Conservation (phyloP, 1,140 invertebrate genomes). For the Drosophila biarmipes region DNA sequence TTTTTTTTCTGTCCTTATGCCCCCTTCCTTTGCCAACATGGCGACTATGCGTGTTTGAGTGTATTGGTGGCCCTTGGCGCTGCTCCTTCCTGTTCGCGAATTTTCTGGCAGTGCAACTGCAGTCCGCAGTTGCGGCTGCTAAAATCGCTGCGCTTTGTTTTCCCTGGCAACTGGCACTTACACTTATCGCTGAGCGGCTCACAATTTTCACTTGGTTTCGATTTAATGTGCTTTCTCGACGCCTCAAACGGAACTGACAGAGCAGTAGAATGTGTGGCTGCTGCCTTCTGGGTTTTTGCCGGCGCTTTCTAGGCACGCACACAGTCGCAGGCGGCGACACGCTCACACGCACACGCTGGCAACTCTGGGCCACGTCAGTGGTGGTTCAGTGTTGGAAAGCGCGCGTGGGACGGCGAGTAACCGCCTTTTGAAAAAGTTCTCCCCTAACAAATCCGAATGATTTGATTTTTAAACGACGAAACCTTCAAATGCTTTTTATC, state of each 20-base stretch:
- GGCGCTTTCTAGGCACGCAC: constrained; percentile 54
- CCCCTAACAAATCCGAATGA: not conserved
- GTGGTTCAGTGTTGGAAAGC: constrained; percentile 51
- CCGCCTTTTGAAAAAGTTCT: not conserved
- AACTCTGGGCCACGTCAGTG: constrained; percentile 68
- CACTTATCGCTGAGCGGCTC: constrained; percentile 45
- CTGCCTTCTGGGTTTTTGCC: constrained; percentile 19
- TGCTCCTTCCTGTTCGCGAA: constrained; percentile 20
- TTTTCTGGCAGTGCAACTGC: not conserved
- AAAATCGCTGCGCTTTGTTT: not conserved
- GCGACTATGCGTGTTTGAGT: constrained; percentile 35
- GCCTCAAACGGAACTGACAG: constrained; percentile 68
- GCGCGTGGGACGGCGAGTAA: not conserved
- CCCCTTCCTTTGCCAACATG: constrained; percentile 66
- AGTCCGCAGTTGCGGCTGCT: not conserved
- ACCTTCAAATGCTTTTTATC: too few species aligned
- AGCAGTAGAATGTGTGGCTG: constrained; percentile 36
- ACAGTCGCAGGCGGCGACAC: not conserved
- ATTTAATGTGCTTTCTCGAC: constrained; percentile 46
- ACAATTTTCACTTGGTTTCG: constrained; percentile 18
- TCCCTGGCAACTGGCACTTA: constrained; percentile 18
- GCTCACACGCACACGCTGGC: constrained; percentile 30
- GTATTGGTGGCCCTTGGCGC: constrained; percentile 17
- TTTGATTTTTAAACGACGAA: too few species aligned
- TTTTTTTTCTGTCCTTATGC: not conserved